Conservation (phyloP, 2,888 invertebrate genomes). For the Scaeva pyrastri region DNA sequence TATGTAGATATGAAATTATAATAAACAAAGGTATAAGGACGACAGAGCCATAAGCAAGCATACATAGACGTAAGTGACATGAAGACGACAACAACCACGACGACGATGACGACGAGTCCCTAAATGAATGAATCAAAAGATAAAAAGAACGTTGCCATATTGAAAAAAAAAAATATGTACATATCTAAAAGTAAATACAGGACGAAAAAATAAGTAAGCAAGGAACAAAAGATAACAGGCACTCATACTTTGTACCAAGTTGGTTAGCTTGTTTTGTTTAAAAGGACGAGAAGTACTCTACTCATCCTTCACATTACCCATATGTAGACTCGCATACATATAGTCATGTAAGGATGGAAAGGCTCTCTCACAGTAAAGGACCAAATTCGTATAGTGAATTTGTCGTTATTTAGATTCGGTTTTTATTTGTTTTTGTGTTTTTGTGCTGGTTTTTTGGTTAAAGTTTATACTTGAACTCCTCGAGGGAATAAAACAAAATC, state of each 20-base stretch:
- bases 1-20: conserved; percentile 60
- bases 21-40: conserved; percentile 37
- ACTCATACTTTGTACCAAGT: conserved; percentile 29
- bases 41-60: conserved; percentile 18
- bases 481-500: conserved; percentile 36
- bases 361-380: conserved; percentile 28
- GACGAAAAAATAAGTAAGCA: background rate
- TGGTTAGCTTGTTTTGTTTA: conserved; percentile 31
- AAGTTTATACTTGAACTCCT: conserved; percentile 43
- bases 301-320: background rate
- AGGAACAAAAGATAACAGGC: conserved; percentile 60
- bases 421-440: background rate
- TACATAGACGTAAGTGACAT: background rate
- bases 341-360: background rate
- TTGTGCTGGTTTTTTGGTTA: conserved; percentile 5
- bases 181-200: background rate
- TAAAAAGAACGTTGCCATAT: conserved; percentile 63
- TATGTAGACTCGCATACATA: too few relatives aligned
- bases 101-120: conserved; percentile 11
- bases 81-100: background rate
- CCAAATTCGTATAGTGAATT: conserved; percentile 50
- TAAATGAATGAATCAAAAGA: conserved; percentile 62
- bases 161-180: conserved; percentile 25
- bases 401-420: conserved; percentile 56
- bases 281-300: background rate